Percentiles rank a stretch among this genome's conserved stretches.
Evolutionary conservation across 1,140 invertebrate genomes (phyloP).

Genomic region (Heliconius eleuchia): DNA sequence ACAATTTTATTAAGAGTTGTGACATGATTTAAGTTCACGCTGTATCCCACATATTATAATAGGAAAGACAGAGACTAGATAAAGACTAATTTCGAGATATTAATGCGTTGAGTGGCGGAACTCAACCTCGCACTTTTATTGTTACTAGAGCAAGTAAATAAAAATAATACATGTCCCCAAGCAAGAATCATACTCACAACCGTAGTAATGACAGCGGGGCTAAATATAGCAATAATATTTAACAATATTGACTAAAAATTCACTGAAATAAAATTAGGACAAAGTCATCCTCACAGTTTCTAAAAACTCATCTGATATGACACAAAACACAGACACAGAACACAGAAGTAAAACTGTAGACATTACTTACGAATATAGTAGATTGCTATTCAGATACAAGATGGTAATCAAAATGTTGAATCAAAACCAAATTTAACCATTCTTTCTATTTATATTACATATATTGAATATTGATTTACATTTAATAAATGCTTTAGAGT

Average conservation of each 20-base stretch:
- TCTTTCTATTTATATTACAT: not conserved
- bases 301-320: not conserved
- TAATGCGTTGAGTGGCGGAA: too few relatives aligned
- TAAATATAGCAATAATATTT: not conserved
- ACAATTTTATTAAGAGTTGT: not conserved
- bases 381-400: not conserved
- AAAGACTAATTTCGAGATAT: too few relatives aligned
- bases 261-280: not conserved
- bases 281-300: not conserved
- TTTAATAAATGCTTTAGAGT: constrained; percentile 2
- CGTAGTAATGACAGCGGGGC: too few relatives aligned
- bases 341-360: not conserved
- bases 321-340: not conserved
- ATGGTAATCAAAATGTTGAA: not conserved
- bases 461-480: not conserved
- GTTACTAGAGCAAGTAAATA: too few relatives aligned
- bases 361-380: not conserved
- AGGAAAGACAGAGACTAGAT: too few relatives aligned
- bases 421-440: not conserved
- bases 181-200: too few relatives aligned
- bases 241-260: not conserved
- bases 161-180: too few relatives aligned
- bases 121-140: too few relatives aligned
- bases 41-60: too few relatives aligned
- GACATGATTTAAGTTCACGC: not conserved